Evolutionary conservation across 2,797 vertebrate genomes (phyloP), one percentile per base, ranked within the genome.

Genomic region (Labroides dimidiatus): DNA sequence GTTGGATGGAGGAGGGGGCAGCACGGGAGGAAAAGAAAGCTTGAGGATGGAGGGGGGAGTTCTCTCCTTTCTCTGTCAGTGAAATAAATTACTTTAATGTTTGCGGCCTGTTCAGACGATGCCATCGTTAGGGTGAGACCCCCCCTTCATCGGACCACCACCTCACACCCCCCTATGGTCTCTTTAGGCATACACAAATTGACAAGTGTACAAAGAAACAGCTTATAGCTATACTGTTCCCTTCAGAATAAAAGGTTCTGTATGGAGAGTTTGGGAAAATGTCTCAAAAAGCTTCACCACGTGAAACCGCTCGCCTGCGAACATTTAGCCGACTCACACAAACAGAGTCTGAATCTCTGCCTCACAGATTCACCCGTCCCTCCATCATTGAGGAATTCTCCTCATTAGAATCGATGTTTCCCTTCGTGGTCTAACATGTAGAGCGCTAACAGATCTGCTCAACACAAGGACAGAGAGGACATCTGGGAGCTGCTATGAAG

Each of bases 1-100:
- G 64, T 30, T 63, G 61, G 78, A 77, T 68, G 47, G 36, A 6
- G 9, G 21, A 11, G 56, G 54, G 17, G 39, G 27, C 1, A 14
- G 42, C 17, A 5, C 1, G 12, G 53, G 45, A 60, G 63, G 49
- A 75, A 80, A 72, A 64, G 80, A 78, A 80, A 59, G 77, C 74
- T 39, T 42, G 33, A 78, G 61, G 67, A 79, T 59, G 49, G 24
- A 12, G 49, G 55, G 58, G 23, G 24, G 52, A n/a, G 50, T 52
- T 68, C 49, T 77, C 66, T 84, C 77, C 85, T 85, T 89, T 91
- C 80, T 87, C 75, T 85, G 64, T 78, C 55, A 64, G 69, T 75
- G 75, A 89, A 88, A 93, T 91, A 90, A 90, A 92, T 91, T 85
- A 90, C 87, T 89, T 90, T 90, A 78, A 90, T 89, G 85, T 89